A percentile compares a stretch with the other conserved stretches of the same genome.
These are phyloP conservation scores for human (Homo sapiens) DNA, from an alignment of 2,113 vertebrate genomes.

Conservation along the genomic window GRCh38 chr1:184392001-184392500, in stretches of 20 bases:
- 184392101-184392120: not conserved
- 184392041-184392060: not conserved
- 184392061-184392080: not conserved
- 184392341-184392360: not conserved
- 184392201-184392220: not conserved
- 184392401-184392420: too few relatives aligned
- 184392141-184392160: too few relatives aligned
- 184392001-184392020: too few relatives aligned
- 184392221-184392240: not conserved
- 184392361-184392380: not conserved
- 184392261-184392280: not conserved
- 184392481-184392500: too few relatives aligned
- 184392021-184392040: not conserved
- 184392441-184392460: too few relatives aligned
- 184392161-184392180: not conserved
- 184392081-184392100: not conserved
- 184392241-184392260: not conserved
- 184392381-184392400: too few relatives aligned
- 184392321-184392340: not conserved
- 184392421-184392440: too few relatives aligned
- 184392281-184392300: not conserved
- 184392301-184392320: not conserved
- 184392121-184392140: not conserved
- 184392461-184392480: too few relatives aligned
- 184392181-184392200: not conserved